A percentile compares a stretch with the other conserved stretches of the same genome.
These are phyloP conservation scores for Troides helena DNA, from an alignment of 2,888 invertebrate genomes.

Conservation along the genomic window DNA sequence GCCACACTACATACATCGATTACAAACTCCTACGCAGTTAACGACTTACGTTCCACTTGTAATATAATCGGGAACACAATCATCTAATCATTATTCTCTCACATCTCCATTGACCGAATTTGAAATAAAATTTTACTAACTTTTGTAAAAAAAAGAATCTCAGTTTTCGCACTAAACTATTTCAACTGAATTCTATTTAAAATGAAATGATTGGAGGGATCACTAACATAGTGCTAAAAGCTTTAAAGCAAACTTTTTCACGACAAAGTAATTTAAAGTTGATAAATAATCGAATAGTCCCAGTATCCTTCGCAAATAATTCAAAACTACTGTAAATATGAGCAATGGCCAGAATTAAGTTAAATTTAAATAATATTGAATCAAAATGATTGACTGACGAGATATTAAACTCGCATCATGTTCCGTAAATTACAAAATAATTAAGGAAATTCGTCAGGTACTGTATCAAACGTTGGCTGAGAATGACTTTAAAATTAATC, in stretches of 20 bases:
- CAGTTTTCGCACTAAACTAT: neutral
- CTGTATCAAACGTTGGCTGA: too few relatives aligned
- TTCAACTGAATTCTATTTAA: neutral
- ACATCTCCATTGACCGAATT: conserved; percentile 8
- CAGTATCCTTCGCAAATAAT: too few relatives aligned
- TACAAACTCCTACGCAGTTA: neutral
- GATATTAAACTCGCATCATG: neutral
- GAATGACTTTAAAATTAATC: too few relatives aligned
- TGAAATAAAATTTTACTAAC: neutral
- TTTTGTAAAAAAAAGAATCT: too few relatives aligned
- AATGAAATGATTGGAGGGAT: neutral
- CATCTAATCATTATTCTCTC: neutral
- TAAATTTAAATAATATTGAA: neutral
- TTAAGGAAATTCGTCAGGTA: too few relatives aligned
- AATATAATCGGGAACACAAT: conserved; percentile 2
- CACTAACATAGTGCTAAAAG: too few relatives aligned
- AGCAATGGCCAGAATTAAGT: neutral
- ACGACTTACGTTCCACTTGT: neutral
- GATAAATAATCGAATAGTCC: too few relatives aligned
- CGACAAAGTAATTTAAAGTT: too few relatives aligned
- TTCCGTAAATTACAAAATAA: neutral
- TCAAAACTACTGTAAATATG: too few relatives aligned
- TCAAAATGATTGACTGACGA: neutral
- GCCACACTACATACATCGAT: conserved; percentile 1
- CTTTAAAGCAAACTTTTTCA: too few relatives aligned